These are phyloP conservation scores for Crotalus helleri DNA, from an alignment of 2,113 vertebrate genomes.

Conservation along the genomic window DNA sequence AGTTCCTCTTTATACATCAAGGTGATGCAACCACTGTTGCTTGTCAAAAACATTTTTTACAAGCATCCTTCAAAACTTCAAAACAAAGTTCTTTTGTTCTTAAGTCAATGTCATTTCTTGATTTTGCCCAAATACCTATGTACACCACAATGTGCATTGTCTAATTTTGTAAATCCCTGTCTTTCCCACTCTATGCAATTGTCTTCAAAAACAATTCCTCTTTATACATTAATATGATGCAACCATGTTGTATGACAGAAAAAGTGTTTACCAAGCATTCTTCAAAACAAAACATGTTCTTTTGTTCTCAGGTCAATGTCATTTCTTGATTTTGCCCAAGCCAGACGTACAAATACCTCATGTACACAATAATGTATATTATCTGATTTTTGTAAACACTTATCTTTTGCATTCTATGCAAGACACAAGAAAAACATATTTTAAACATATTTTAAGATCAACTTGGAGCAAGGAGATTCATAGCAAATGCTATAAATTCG, in stretches of 20 bases:
- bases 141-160: background rate
- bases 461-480: background rate
- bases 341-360: background rate
- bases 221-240: too few species aligned
- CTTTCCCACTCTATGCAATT: background rate
- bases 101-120: background rate
- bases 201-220: too few species aligned
- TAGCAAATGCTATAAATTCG: background rate
- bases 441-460: background rate
- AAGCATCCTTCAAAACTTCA: fast-evolving
- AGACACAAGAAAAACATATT: background rate
- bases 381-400: background rate
- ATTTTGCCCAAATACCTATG: background rate
- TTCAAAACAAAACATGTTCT: too few species aligned
- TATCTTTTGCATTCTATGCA: background rate
- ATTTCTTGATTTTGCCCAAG: background rate
- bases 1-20: background rate
- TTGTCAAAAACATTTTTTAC: background rate
- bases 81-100: background rate
- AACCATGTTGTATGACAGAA: too few species aligned
- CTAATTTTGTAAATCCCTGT: background rate
- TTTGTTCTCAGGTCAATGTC: background rate
- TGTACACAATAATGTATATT: background rate
- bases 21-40: background rate
- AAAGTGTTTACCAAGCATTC: too few species aligned